Percentiles rank a stretch among this genome's conserved stretches.
phyloP scores from a whole-genome alignment of 2,888 invertebrate genomes.

The Papilio protenor region DNA sequence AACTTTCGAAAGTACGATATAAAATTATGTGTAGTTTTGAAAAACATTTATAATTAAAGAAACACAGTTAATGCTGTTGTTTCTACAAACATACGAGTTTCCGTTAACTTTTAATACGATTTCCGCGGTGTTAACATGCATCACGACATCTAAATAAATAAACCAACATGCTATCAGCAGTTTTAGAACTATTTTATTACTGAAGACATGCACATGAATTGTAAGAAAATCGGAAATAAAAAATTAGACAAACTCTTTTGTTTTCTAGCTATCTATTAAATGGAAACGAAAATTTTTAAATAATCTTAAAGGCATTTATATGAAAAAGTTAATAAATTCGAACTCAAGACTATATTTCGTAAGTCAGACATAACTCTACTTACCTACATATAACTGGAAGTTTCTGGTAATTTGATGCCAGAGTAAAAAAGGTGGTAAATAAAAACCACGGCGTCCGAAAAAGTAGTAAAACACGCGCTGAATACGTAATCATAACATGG shows the following conservation, averaged over 20 bases:
- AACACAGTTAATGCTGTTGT: constrained; percentile 3
- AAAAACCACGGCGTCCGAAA: constrained; percentile 3
- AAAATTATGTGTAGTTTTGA: neutral
- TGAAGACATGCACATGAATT: neutral
- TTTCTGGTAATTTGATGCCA: neutral
- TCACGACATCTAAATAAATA: constrained; percentile 7
- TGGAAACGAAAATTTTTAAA: no score
- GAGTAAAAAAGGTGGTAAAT: neutral
- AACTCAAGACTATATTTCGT: neutral
- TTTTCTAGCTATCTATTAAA: no score
- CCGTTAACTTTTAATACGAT: neutral
- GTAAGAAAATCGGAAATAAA: neutral
- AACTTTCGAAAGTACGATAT: neutral
- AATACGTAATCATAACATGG: constrained; percentile 18
- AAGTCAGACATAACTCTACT: neutral
- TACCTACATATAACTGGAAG: neutral
- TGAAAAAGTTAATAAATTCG: neutral
- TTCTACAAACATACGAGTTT: neutral
- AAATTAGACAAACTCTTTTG: no score
- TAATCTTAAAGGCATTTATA: neutral
- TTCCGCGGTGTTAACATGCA: neutral
- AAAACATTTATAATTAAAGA: neutral
- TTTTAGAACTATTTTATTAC: constrained; percentile 17
- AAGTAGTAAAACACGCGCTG: neutral
- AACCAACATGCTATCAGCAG: neutral